phyloP scores from a whole-genome alignment of 2,113 vertebrate species.

The Hippocampus abdominalis region DNA sequence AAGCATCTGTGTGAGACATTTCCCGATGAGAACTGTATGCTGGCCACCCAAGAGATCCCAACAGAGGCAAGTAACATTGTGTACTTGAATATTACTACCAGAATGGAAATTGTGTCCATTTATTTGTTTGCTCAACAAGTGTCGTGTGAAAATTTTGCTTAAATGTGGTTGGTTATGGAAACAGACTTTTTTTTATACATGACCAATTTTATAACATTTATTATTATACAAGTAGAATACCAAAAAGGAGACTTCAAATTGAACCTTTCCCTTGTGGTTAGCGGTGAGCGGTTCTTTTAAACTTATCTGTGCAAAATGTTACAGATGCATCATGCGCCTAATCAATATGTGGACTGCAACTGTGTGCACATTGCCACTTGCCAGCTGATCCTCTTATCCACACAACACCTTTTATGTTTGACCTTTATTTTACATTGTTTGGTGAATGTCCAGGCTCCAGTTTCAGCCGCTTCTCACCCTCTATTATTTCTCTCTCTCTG shows the following conservation, averaged over 20 bases:
- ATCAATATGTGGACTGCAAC: not conserved
- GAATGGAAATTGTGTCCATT: not conserved
- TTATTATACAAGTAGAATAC: not conserved
- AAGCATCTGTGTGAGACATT: constrained; percentile 82
- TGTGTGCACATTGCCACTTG: not conserved
- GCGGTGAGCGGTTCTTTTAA: not conserved
- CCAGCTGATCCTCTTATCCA: not conserved
- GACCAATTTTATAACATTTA: not conserved
- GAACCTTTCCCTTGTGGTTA: no score
- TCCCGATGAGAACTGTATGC: constrained; percentile 83
- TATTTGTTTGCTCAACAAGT: not conserved
- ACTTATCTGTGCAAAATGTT: not conserved
- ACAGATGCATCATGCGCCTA: not conserved
- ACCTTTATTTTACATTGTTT: not conserved
- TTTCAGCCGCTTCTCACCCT: not conserved
- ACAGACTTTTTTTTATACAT: not conserved
- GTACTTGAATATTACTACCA: not conserved
- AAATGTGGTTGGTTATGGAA: not conserved
- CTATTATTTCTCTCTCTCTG: constrained; percentile 18
- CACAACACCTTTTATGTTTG: not conserved
- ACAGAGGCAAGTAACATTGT: constrained; percentile 67
- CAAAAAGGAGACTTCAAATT: not conserved
- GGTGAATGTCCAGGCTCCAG: not conserved
- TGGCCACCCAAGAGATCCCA: constrained; percentile 78
- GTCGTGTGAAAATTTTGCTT: not conserved